Conservation (phyloP, 2,113 vertebrate species). For the Bathybates hornii region DNA sequence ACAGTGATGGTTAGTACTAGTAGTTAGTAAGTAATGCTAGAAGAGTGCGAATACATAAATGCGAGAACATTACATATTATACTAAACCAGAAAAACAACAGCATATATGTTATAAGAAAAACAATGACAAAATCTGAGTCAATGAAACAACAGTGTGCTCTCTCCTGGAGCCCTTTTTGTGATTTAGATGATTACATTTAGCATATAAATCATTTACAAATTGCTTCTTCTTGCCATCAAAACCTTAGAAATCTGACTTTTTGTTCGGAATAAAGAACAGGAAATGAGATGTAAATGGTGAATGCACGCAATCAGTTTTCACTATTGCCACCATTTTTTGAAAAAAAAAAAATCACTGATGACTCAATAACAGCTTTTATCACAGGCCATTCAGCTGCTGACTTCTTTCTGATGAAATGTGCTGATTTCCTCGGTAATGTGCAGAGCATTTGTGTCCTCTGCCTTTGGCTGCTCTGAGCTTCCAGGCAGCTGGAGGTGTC, state of each 20-base stretch:
- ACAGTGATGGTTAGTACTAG: not conserved
- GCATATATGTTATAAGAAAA: not conserved
- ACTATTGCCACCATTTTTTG: constrained; percentile 33
- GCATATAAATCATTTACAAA: constrained; percentile 16
- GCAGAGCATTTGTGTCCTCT: constrained; percentile 6
- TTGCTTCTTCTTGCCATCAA: not conserved
- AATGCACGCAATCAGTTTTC: constrained; percentile 62
- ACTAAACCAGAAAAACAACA: not conserved
- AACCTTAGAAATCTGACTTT: constrained; percentile 27
- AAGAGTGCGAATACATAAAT: not conserved
- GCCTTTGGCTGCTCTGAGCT: constrained; percentile 33
- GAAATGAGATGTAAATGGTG: constrained; percentile 58
- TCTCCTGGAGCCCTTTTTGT: not conserved
- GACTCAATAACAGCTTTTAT: constrained; percentile 56
- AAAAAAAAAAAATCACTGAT: constrained; percentile 33
- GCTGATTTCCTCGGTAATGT: constrained; percentile 48
- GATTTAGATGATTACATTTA: not conserved
- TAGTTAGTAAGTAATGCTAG: not conserved
- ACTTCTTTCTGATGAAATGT: constrained; percentile 51
- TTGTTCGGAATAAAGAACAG: constrained; percentile 43
- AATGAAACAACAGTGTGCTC: not conserved
- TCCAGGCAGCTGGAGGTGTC: constrained; percentile 49
- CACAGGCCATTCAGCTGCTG: constrained; percentile 51
- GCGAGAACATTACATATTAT: not conserved
- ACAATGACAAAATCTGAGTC: not conserved